These are phyloP conservation scores for Apamea anceps DNA, from an alignment of 2,888 invertebrate genomes.

Conservation along the genomic window DNA sequence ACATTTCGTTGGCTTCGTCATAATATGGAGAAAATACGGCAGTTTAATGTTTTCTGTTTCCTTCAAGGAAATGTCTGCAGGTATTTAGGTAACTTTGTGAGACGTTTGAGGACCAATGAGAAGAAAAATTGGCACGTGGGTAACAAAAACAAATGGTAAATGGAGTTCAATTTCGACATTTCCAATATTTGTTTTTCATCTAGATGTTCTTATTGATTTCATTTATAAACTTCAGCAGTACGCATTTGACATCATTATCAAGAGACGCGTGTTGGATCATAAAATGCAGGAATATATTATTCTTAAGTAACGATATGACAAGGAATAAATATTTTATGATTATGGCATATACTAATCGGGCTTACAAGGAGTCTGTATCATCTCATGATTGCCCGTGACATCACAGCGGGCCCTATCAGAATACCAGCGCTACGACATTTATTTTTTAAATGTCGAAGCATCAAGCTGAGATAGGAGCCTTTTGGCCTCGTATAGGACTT, in stretches of 20 bases:
- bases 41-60: conserved; percentile 58
- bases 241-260: conserved; percentile 32
- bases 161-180: not conserved
- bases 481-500: no score
- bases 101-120: conserved; percentile 22
- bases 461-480: no score
- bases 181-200: conserved; percentile 19
- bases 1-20: conserved; percentile 54
- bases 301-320: conserved; percentile 37
- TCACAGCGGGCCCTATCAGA: no score
- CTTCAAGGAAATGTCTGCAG: conserved; percentile 65
- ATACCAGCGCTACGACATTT: no score
- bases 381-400: no score
- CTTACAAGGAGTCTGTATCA: conserved; percentile 11
- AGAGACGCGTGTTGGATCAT: conserved; percentile 35
- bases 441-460: no score
- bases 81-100: conserved; percentile 34
- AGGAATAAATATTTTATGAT: conserved; percentile 60
- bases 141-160: not conserved
- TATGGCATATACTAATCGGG: conserved; percentile 50
- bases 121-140: conserved; percentile 25
- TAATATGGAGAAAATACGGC: conserved; percentile 60
- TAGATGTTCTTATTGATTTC: conserved; percentile 29
- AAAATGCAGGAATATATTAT: conserved; percentile 39
- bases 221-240: conserved; percentile 40